Evolutionary conservation across 2,888 invertebrate genomes (phyloP), one percentile per base, ranked within the genome.

Genomic region (Cerceris rybyensis): DNA sequence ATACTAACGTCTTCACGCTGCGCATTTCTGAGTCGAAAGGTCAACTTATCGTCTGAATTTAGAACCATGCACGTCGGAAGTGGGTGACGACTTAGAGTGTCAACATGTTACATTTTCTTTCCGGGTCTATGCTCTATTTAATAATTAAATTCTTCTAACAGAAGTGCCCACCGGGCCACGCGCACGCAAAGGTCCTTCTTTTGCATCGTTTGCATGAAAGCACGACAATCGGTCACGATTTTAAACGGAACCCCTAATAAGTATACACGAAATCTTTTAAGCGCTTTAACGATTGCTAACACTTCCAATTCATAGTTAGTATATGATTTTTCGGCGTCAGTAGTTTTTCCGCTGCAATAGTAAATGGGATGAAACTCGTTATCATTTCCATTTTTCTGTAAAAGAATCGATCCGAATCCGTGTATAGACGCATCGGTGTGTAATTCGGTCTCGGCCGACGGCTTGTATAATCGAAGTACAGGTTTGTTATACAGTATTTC

Each of bases 81-180:
- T 0, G 57, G 55, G 14, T 55, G 2, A 7, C 64, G 11, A 50
- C 70, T 70, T 6, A 70, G n/a, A 2, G 64, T 64, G 8, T 70
- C 70, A 8, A 70, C 70, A 11, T 70, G 70, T 6, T 13, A 11
- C 63, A 64, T 57, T 13, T 14, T 57, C 11, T 58, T 63, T 4
- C 70, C 64, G 5, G 70, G 42, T 2, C 70, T 41, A 13, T 70
- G 70, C 46, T 58, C 58, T 7, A 64, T 11, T 7, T n/a, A 14
- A n/a, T 64, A 52, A 14, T 64, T 9, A 42, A 70, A 70, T 9
- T 70, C 64, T 13, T n/a, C n/a, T n/a, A n/a, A n/a, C n/a, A n/a
- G n/a, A n/a, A n/a, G n/a, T n/a, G n/a, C n/a, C n/a, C n/a, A n/a
- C n/a, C n/a, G n/a, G n/a, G n/a, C n/a, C n/a, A n/a, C n/a, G n/a